Evolutionary conservation across 2,797 vertebrate species (phyloP).

Genomic region (Oreochromis grahami): DNA sequence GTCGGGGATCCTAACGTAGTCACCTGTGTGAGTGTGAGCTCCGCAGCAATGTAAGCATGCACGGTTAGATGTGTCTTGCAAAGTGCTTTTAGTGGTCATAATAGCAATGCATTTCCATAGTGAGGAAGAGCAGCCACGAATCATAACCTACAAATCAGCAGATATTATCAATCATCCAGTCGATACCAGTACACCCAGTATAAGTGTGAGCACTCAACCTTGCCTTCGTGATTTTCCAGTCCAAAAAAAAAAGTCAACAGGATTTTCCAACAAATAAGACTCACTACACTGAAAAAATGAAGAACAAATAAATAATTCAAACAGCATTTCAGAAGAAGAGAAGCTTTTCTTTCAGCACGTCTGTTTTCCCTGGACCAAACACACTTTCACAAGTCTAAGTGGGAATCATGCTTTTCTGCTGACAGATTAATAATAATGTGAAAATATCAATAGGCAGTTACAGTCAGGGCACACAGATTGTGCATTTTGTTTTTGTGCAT

Average conservation of each 20-base stretch:
- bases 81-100: not conserved
- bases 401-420: conserved; percentile 18
- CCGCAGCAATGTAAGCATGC: not conserved
- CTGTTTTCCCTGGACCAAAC: conserved; percentile 5
- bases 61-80: not conserved
- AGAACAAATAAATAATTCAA: not conserved
- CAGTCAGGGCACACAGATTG: not conserved
- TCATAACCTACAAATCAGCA: not conserved
- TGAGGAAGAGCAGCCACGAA: not conserved
- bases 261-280: not conserved
- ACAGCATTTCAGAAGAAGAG: not conserved
- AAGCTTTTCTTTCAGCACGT: not conserved
- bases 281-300: not conserved
- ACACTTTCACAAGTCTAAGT: conserved; percentile 2
- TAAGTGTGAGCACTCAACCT: not conserved
- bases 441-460: conserved; percentile 16
- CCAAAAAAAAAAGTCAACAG: not conserved
- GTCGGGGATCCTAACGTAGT: not conserved
- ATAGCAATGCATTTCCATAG: not conserved
- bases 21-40: not conserved
- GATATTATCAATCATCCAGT: not conserved
- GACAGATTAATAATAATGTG: conserved; percentile 29
- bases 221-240: not conserved
- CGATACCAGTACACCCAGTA: not conserved
- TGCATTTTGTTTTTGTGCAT: not conserved